phyloP scores from a whole-genome alignment of 2,797 vertebrate species.

The Enteromius paludinosus region DNA sequence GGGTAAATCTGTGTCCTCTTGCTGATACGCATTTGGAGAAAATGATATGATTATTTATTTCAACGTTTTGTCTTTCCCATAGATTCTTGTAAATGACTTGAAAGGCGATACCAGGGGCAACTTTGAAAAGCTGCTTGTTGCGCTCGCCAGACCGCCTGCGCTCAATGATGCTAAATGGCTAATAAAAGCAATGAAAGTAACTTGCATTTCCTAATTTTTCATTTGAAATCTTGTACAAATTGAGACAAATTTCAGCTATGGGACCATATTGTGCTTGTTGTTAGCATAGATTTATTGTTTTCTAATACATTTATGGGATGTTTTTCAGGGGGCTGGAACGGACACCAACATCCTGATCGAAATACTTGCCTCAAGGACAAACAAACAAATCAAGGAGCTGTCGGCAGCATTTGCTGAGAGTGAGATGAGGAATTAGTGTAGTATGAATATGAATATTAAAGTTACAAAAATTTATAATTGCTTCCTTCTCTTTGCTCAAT shows the following conservation, averaged over 20 bases:
- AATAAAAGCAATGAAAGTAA: slow-evolving; percentile 78
- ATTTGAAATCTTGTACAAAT: background rate
- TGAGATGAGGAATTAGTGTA: slow-evolving; percentile 50
- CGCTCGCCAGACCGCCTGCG: slow-evolving; percentile 75
- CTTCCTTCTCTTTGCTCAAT: background rate
- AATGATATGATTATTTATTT: background rate
- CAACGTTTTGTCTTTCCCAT: background rate
- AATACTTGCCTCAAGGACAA: slow-evolving; percentile 82
- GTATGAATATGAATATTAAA: background rate
- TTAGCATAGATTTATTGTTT: background rate
- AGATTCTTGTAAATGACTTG: slow-evolving; percentile 76
- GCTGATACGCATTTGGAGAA: background rate
- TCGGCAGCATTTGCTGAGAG: slow-evolving; percentile 74
- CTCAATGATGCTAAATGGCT: slow-evolving; percentile 79
- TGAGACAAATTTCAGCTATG: background rate
- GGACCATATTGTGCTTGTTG: background rate
- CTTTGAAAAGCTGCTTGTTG: slow-evolving; percentile 77
- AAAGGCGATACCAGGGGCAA: slow-evolving; percentile 77
- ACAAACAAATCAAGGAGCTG: slow-evolving; percentile 79
- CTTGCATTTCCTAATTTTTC: background rate
- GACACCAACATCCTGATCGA: slow-evolving; percentile 75
- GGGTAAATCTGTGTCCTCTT: slow-evolving; percentile 63
- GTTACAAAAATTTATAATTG: background rate
- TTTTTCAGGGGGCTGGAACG: slow-evolving; percentile 79
- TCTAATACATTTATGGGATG: slow-evolving; percentile 18